Evolutionary conservation across 2,797 vertebrate genomes (phyloP).

Genomic region (Sparidentex hasta): DNA sequence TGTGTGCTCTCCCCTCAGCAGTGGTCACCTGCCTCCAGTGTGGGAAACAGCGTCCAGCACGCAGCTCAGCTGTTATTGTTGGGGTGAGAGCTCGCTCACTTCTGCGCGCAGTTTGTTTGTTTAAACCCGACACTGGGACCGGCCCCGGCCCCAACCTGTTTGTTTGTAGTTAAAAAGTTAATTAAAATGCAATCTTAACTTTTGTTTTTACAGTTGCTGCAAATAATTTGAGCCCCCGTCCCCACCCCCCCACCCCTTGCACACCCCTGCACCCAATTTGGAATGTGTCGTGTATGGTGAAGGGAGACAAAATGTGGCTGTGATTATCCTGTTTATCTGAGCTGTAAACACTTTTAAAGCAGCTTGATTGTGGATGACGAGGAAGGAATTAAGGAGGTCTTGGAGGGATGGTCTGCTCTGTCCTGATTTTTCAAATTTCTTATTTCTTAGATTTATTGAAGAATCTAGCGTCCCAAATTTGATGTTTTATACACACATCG

Average conservation of each 20-base stretch:
- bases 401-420: constrained; percentile 30
- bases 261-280: constrained; percentile 3
- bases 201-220: constrained; percentile 85
- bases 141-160: constrained; percentile 85
- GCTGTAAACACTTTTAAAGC: constrained; percentile 76
- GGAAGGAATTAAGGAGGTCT: constrained; percentile 47
- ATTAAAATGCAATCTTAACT: constrained; percentile 85
- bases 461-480: background rate
- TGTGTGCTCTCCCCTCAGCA: constrained; percentile 38
- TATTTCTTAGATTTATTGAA: background rate
- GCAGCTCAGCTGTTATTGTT: constrained; percentile 87
- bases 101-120: constrained; percentile 87
- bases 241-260: background rate
- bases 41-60: constrained; percentile 84
- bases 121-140: constrained; percentile 84
- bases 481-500: constrained; percentile 9
- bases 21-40: constrained; percentile 81
- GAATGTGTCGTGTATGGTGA: constrained; percentile 43
- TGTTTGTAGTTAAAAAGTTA: constrained; percentile 86
- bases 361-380: constrained; percentile 73
- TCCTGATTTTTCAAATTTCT: background rate
- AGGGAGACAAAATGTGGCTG: constrained; percentile 70
- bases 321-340: constrained; percentile 81
- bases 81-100: constrained; percentile 82
- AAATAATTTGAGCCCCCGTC: constrained; percentile 62